These are phyloP conservation scores for Euphonia xanthogaster DNA, from an alignment of 2,797 vertebrate genomes.

Conservation along the genomic window DNA sequence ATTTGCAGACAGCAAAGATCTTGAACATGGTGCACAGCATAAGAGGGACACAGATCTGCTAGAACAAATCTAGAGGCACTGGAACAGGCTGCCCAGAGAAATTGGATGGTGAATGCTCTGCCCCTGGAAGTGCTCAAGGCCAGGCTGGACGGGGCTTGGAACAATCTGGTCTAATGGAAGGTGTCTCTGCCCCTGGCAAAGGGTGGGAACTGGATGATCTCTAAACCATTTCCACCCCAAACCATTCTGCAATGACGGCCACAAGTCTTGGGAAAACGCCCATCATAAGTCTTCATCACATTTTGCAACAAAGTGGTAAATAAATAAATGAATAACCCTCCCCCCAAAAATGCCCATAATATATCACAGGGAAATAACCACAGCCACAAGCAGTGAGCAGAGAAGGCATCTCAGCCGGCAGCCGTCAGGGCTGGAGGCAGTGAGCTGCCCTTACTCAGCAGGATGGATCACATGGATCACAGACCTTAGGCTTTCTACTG, in stretches of 20 bases:
- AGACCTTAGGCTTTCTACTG: not conserved
- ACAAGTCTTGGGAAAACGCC: not conserved
- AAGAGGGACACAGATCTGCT: not conserved
- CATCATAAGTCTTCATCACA: not conserved
- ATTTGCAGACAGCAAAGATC: not conserved
- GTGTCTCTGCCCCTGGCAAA: not conserved
- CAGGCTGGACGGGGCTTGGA: not conserved
- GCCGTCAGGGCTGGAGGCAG: not conserved
- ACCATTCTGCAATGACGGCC: rapidly evolving
- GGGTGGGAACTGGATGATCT: not conserved
- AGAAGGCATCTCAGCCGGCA: not conserved
- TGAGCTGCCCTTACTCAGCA: not conserved
- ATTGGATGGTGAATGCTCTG: rapidly evolving
- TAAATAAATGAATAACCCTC: not conserved
- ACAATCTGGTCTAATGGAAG: not conserved
- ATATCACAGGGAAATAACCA: not conserved
- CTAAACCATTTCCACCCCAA: not conserved
- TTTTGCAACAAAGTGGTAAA: not conserved
- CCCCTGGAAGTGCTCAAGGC: not conserved
- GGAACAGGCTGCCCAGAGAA: not conserved
- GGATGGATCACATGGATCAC: not conserved
- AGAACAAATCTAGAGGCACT: not conserved
- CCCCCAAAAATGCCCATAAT: too few relatives aligned
- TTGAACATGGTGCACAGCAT: rapidly evolving
- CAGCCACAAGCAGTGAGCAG: not conserved